Percentiles rank a stretch among this genome's conserved stretches.
Evolutionary conservation across 2,888 invertebrate genomes (phyloP).

Genomic region (Machimus atricapillus): DNA sequence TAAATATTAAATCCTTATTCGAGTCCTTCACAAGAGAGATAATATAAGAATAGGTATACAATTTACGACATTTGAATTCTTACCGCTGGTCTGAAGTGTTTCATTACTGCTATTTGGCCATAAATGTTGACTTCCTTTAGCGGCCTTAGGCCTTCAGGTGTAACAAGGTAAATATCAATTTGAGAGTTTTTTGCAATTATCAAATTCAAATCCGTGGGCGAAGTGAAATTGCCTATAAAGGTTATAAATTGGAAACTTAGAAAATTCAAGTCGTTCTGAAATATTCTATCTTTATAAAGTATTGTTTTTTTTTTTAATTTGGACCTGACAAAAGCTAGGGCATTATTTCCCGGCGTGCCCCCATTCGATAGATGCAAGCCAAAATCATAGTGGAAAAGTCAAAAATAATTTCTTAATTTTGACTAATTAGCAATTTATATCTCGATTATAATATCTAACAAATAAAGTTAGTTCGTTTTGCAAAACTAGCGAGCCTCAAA

Average conservation of each 20-base stretch:
- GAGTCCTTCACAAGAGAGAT: conserved; percentile 70
- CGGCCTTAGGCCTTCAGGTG: conserved; percentile 93
- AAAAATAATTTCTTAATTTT: neutral
- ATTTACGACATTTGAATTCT: conserved; percentile 48
- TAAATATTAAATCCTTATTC: conserved; percentile 89
- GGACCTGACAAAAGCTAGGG: neutral
- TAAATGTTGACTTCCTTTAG: conserved; percentile 95
- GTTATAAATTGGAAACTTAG: conserved; percentile 31
- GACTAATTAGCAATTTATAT: neutral
- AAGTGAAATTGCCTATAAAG: conserved; percentile 91
- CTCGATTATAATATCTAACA: neutral
- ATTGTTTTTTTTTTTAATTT: neutral
- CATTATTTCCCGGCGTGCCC: neutral
- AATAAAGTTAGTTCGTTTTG: neutral
- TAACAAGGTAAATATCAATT: conserved; percentile 93
- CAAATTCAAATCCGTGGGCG: conserved; percentile 90
- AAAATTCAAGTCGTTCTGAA: neutral
- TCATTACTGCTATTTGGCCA: conserved; percentile 94
- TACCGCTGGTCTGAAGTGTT: conserved; percentile 90
- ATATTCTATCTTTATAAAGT: neutral
- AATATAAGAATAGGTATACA: neutral
- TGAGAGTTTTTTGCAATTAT: conserved; percentile 94
- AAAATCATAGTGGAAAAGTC: neutral
- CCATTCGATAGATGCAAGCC: neutral
- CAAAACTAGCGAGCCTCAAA: neutral